A percentile compares a stretch with the other conserved stretches of the same genome.
Conservation (phyloP, 2,888 invertebrate species). For the Metellina segmentata region DNA sequence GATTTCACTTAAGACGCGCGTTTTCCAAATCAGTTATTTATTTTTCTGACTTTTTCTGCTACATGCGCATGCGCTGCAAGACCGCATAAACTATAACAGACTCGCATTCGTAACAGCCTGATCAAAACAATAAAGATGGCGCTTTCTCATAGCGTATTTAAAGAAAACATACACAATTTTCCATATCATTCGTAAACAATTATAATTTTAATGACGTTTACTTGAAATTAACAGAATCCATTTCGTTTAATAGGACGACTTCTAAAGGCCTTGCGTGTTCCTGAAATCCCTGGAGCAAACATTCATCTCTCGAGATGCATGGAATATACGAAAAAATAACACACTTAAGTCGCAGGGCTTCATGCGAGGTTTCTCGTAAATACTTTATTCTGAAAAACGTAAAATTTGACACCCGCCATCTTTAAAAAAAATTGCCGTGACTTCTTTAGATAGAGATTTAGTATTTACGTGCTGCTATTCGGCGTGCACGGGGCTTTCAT, state of each 20-base stretch:
- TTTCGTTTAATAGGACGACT: not conserved
- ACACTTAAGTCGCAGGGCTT: not conserved
- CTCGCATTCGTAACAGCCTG: too few species aligned
- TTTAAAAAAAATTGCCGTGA: not conserved
- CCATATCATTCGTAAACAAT: not conserved
- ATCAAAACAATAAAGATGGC: not conserved
- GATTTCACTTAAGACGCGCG: too few species aligned
- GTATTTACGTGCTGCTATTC: not conserved
- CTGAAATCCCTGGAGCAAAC: not conserved
- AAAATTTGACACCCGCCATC: not conserved
- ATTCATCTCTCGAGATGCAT: not conserved
- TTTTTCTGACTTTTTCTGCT: too few species aligned
- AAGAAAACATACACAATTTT: not conserved
- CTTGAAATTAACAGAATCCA: not conserved
- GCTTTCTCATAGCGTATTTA: not conserved
- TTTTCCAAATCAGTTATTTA: too few species aligned
- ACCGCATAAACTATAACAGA: too few species aligned
- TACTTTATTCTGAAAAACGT: not conserved
- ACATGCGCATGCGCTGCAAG: too few species aligned
- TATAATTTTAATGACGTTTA: not conserved
- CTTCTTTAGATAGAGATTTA: not conserved
- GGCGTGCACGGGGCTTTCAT: not conserved
- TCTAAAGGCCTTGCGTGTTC: not conserved
- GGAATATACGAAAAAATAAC: not conserved
- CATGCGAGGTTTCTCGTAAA: not conserved